Conservation (phyloP, 1,140 invertebrate species). For the Neoseiulus cucumeris region DNA sequence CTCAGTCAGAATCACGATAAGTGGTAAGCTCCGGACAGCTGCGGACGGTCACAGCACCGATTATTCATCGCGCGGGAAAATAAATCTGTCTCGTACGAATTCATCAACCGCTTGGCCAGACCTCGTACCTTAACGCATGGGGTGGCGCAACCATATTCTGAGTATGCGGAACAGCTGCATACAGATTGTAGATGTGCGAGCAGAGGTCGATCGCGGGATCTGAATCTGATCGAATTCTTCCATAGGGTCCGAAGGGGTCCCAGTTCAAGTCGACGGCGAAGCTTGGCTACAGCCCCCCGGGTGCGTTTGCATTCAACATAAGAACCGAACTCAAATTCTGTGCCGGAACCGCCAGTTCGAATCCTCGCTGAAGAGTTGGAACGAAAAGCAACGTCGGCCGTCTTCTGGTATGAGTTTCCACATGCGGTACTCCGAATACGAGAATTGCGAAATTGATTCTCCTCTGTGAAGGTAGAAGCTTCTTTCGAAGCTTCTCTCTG, state of each 20-base stretch:
- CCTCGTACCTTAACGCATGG: no score
- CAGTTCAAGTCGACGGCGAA: conserved; percentile 86
- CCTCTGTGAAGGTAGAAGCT: no score
- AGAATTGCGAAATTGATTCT: no score
- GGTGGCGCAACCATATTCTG: no score
- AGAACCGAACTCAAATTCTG: conserved; percentile 88
- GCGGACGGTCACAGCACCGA: not conserved
- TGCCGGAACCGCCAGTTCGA: conserved; percentile 72
- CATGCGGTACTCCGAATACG: no score
- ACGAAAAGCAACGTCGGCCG: conserved; percentile 64
- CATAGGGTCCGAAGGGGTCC: conserved; percentile 51
- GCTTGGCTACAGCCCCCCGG: conserved; percentile 95
- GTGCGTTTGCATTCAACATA: conserved; percentile 82
- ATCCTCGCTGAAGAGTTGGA: conserved; percentile 68
- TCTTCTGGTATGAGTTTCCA: conserved; percentile 11
- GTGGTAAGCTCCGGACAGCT: conserved; percentile 37
- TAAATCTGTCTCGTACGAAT: no score
- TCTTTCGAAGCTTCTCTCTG: not conserved
- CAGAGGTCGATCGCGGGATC: no score
- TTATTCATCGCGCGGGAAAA: no score
- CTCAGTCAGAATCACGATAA: conserved; percentile 80
- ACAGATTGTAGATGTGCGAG: no score
- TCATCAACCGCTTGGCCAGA: no score
- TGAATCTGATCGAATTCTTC: not conserved
- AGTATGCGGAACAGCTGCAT: no score